Percentiles rank a stretch among this genome's conserved stretches.
phyloP scores from a whole-genome alignment of 2,797 vertebrate species.

The Numenius phaeopus region DNA sequence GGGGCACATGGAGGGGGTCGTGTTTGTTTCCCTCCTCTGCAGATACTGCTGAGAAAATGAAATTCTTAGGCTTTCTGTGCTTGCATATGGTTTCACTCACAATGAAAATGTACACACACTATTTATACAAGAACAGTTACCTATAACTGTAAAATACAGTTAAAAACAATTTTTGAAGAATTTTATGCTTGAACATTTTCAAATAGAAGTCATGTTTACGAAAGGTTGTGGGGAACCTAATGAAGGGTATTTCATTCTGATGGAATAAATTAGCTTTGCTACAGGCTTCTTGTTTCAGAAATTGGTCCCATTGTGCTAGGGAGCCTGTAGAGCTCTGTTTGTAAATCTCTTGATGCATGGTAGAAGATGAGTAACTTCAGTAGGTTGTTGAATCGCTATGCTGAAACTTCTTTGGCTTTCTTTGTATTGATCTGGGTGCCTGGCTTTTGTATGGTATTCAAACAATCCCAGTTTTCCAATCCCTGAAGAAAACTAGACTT shows the following conservation, averaged over 20 bases:
- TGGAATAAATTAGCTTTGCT: constrained; percentile 59
- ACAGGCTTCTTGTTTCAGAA: constrained; percentile 46
- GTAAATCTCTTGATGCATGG: constrained; percentile 3
- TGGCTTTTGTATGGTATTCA: background rate
- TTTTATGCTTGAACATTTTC: constrained; percentile 45
- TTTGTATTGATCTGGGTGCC: background rate
- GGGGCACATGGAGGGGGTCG: background rate
- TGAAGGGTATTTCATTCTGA: constrained; percentile 32
- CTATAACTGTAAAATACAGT: constrained; percentile 23
- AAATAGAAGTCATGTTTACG: constrained; percentile 30
- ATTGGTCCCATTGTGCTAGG: constrained; percentile 36
- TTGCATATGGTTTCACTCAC: constrained; percentile 6
- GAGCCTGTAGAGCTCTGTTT: background rate
- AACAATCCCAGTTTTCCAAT: background rate
- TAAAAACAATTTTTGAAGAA: constrained; percentile 46
- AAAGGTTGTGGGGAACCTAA: constrained; percentile 26
- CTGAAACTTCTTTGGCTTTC: constrained; percentile 15
- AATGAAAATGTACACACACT: background rate
- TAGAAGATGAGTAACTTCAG: constrained; percentile 13
- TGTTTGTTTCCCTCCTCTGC: background rate
- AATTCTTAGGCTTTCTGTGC: background rate
- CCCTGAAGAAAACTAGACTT: background rate
- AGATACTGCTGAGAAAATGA: constrained; percentile 15
- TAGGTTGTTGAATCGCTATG: background rate
- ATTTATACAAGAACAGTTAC: constrained; percentile 27